Base-by-base conservation (phyloP, 1,140 invertebrate species). In the Melanaphis sacchari region DNA sequence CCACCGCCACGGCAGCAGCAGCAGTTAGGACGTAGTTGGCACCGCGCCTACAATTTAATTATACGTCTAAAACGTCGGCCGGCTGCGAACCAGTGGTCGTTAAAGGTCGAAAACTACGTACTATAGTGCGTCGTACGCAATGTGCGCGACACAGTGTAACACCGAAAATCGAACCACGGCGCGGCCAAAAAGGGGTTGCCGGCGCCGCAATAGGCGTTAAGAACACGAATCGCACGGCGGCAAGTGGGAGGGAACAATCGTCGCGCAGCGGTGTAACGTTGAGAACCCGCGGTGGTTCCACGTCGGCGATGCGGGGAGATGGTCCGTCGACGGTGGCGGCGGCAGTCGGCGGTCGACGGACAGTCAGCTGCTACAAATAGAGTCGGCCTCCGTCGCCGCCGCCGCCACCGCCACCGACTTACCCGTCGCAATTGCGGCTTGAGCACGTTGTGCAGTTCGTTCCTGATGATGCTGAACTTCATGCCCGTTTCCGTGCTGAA, bases 401-500 rank as follows among this genome's bases (percentile, higher is more conserved):
- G 24, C 38, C 52, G 82, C 81, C 76, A 36, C 21, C 49, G 52
- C 15, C 40, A 40, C 40, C 59, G 96, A 97, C 97, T 97, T 97
- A 99, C 99, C 98, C 98, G 96, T 96, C 98, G 99, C 91, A 99
- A 96, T 95, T 99, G 98, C 95, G 98, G 98, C 95, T 98, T 98
- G 96, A 99, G 98, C 94, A 99, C 98, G 96, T 99, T 99, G 96
- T 99, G 98, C 94, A 99, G 96, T 96, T 99, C 99, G 95, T 99
- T 99, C 95, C 97, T 97, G 95, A 99, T 99, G 89, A 99, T 97
- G 95, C 97, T 98, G 96, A 99, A 99, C 96, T 99, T 99, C 97
- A 99, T 99, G 97, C 99, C 97, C 5, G 99, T 99, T 95, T 99
- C 98, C 87, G 98, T 99, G 95, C 98, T 98, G 95, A 99, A 99